Evolutionary conservation across 2,888 invertebrate genomes (phyloP).

Genomic region (Cyclophora punctaria): DNA sequence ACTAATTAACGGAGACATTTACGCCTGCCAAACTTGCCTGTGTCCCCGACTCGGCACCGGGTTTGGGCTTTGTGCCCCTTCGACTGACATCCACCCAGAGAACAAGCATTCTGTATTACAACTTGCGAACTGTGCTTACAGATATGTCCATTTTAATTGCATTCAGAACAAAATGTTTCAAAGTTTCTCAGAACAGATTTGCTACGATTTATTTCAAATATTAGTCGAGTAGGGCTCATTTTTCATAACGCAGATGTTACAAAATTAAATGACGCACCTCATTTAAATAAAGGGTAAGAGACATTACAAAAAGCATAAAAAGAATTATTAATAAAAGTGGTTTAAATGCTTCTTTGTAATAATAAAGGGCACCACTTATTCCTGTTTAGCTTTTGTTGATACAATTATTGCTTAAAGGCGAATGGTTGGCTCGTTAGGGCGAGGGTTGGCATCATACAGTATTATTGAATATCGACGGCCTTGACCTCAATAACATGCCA

Average conservation of each 20-base stretch:
- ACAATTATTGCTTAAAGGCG: slow-evolving; percentile 12
- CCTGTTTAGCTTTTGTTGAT: slow-evolving; percentile 16
- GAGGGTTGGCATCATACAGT: slow-evolving; percentile 36
- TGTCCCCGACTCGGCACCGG: slow-evolving; percentile 18
- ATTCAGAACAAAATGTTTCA: too few relatives aligned
- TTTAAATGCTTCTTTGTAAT: slow-evolving; percentile 12
- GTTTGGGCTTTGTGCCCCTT: too few relatives aligned
- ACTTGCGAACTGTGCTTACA: too few relatives aligned
- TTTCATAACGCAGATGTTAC: too few relatives aligned
- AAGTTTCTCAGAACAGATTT: too few relatives aligned
- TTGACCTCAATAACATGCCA: slow-evolving; percentile 38
- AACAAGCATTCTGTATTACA: too few relatives aligned
- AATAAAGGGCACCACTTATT: slow-evolving; percentile 12
- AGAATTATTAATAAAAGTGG: slow-evolving; percentile 9
- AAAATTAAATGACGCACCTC: too few relatives aligned
- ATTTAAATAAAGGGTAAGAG: too few relatives aligned
- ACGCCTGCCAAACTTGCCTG: slow-evolving; percentile 57
- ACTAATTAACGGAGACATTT: slow-evolving; percentile 66
- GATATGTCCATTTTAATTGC: too few relatives aligned
- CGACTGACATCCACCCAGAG: too few relatives aligned
- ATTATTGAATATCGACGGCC: slow-evolving; percentile 49
- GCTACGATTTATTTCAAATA: too few relatives aligned
- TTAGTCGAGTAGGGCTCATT: too few relatives aligned
- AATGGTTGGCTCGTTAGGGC: slow-evolving; percentile 24
- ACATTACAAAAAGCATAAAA: slow-evolving; percentile 3